Evolutionary conservation across 2,888 invertebrate genomes (phyloP).

Genomic region (Sclerodermus sp.): DNA sequence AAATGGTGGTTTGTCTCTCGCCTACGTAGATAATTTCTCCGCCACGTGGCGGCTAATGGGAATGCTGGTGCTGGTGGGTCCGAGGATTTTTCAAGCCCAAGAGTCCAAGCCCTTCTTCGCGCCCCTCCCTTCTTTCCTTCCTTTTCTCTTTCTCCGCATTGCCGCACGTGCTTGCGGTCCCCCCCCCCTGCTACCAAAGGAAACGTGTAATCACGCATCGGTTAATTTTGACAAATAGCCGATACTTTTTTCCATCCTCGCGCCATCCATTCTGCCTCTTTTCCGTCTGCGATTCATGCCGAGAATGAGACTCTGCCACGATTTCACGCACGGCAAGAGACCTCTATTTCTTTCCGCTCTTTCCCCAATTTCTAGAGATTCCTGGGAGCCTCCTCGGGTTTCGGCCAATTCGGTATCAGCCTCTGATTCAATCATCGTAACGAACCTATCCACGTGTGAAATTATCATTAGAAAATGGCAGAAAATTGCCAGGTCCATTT

Average conservation of each 20-base stretch:
- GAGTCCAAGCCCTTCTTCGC: not conserved
- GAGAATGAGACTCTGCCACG: not conserved
- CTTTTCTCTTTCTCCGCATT: conserved; percentile 8
- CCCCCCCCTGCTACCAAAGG: conserved; percentile 4
- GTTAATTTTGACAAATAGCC: conserved; percentile 33
- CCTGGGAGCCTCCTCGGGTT: too few relatives aligned
- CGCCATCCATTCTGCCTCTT: not conserved
- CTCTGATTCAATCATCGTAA: too few relatives aligned
- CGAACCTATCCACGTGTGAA: too few relatives aligned
- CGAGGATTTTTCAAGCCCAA: conserved; percentile 29
- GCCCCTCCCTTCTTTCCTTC: conserved; percentile 10
- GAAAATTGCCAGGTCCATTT: too few relatives aligned
- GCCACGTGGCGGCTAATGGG: conserved; percentile 50
- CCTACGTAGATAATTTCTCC: conserved; percentile 43
- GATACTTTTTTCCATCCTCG: not conserved
- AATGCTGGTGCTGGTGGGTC: conserved; percentile 20
- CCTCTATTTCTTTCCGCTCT: not conserved
- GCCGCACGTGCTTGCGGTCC: conserved; percentile 7
- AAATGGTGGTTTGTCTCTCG: conserved; percentile 34
- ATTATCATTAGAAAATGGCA: too few relatives aligned
- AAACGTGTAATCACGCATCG: conserved; percentile 17
- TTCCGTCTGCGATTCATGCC: not conserved
- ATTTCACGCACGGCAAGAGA: not conserved
- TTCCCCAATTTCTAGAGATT: too few relatives aligned
- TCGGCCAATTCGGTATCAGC: too few relatives aligned